Evolutionary conservation across 92 coral and sea anemone species (phyloP).

Genomic region (Blastomussa wellsi): DNA sequence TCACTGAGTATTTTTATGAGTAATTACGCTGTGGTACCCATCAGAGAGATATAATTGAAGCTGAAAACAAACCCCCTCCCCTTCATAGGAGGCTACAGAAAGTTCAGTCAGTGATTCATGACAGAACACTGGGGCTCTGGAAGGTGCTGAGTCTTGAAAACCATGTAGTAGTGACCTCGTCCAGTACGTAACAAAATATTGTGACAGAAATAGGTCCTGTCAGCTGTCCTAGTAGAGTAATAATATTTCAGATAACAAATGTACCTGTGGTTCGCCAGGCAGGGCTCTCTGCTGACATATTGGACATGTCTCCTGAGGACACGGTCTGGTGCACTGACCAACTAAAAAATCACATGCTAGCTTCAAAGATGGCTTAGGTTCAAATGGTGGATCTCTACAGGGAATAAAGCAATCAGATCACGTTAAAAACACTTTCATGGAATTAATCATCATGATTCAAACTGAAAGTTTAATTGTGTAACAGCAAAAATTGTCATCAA

Average conservation of each 20-base stretch:
- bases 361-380: slow-evolving; percentile 89
- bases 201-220: not conserved
- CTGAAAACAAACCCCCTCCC: no score
- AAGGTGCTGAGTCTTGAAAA: no score
- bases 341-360: slow-evolving; percentile 86
- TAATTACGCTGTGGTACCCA: no score
- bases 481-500: not conserved
- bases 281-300: slow-evolving; percentile 77
- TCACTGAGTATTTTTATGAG: no score
- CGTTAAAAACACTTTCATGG: not conserved
- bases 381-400: slow-evolving; percentile 94
- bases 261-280: slow-evolving; percentile 90
- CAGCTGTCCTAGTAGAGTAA: not conserved
- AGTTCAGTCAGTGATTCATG: no score
- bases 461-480: not conserved
- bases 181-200: not conserved
- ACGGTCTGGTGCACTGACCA: slow-evolving; percentile 76
- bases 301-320: slow-evolving; percentile 78
- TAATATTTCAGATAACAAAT: not conserved
- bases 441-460: not conserved
- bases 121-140: no score
- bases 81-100: no score
- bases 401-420: not conserved
- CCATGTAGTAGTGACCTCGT: not conserved
- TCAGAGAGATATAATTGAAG: no score